Evolutionary conservation across 2,888 invertebrate genomes (phyloP), one percentile per base, ranked within the genome.

Genomic region (Eupithecia pulchellata): DNA sequence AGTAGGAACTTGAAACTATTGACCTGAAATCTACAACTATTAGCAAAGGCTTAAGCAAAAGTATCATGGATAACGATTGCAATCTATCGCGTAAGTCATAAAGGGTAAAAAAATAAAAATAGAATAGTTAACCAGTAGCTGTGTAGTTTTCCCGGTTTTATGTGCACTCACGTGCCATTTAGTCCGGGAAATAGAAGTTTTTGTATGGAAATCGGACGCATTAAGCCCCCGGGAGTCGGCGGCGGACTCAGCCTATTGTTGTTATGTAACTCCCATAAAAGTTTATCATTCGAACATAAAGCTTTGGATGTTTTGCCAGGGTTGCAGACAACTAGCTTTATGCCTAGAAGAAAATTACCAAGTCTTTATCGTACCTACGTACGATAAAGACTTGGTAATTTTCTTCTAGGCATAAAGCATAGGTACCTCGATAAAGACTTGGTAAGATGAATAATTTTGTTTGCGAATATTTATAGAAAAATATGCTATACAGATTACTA

Each of bases 171-270:
- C 93, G 93, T 92, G 91, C 90, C 94, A 94, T 94, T 93, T 94
- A 92, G 89, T 80, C 82, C 89, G 91, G 94, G 94, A 94, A 94
- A 93, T 94, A 91, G 92, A 90, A 92, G 93, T 92, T 93, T 93
- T 93, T 93, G 91, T 90, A 94, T 93, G 93, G 88, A 92, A 93
- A 93, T 94, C 91, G 92, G 92, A 91, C 90, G 92, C 90, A 91
- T 89, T 92, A 92, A 91, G 87, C 86, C 86, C 82, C 86, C 86
- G 86, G 86, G 86, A 77, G 81, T 82, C 84, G 86, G 85, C 84
- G 86, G 85, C 85, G 86, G 82, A 86, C 84, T 83, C 85, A 79
- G 90, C 88, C 91, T 90, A 90, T 92, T 91, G 90, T 92, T 88
- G 87, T 87, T 90, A 89, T 82, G 86, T 87, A 91, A 90, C 88